Evolutionary conservation across 2,888 invertebrate species (phyloP).

Genomic region (Sicus ferrugineus): DNA sequence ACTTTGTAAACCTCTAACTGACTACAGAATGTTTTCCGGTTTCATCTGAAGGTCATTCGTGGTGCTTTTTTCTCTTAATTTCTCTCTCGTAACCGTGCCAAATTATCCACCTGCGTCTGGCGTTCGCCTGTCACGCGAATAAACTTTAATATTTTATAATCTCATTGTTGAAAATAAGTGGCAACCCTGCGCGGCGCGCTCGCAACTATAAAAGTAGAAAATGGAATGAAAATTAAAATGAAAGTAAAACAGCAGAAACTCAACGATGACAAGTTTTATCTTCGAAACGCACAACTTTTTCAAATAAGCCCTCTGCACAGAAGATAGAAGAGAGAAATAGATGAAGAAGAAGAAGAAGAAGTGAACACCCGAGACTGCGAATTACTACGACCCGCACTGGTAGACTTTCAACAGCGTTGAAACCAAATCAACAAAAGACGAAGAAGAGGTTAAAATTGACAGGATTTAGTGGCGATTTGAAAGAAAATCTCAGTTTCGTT

Average conservation of each 20-base stretch:
- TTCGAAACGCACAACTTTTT: slow-evolving; percentile 30
- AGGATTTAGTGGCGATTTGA: too few species aligned
- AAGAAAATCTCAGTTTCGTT: too few species aligned
- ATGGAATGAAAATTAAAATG: not conserved
- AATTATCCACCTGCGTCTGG: not conserved
- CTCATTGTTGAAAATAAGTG: slow-evolving; percentile 20
- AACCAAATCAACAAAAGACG: too few species aligned
- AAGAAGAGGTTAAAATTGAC: too few species aligned
- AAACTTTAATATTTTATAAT: slow-evolving; percentile 28
- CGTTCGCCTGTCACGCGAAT: not conserved
- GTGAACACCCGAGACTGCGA: not conserved
- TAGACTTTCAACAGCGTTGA: not conserved
- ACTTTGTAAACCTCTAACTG: slow-evolving; percentile 16
- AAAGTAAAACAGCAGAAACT: slow-evolving; percentile 2
- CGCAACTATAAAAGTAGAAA: slow-evolving; percentile 10
- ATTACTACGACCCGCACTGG: not conserved
- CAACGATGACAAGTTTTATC: slow-evolving; percentile 33
- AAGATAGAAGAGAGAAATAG: not conserved
- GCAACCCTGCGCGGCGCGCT: not conserved
- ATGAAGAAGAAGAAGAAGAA: slow-evolving; percentile 4
- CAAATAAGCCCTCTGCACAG: slow-evolving; percentile 20
- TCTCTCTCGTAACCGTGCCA: not conserved
- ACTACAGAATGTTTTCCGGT: slow-evolving; percentile 24
- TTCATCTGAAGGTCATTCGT: not conserved
- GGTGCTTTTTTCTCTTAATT: too few species aligned